Evolutionary conservation across 64 coral and sea anemone genomes (phyloP).

Genomic region (Stylophora pistillata): DNA sequence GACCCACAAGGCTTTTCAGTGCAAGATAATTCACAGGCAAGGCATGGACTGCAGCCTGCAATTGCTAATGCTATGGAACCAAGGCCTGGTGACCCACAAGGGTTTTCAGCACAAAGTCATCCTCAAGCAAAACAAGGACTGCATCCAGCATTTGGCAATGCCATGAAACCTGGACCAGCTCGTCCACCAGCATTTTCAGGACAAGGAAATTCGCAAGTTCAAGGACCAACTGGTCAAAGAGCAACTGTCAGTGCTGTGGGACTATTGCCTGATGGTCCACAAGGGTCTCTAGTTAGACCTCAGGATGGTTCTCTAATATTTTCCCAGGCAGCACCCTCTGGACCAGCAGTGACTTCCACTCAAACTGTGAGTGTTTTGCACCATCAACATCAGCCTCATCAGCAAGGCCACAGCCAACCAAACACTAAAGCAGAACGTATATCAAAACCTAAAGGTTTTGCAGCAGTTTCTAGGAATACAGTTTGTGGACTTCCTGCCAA

Average conservation of each 20-base stretch:
- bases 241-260: too few relatives aligned
- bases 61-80: not conserved
- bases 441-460: slow-evolving; percentile 1
- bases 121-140: not conserved
- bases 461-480: not conserved
- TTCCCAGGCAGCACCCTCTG: not conserved
- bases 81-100: not conserved
- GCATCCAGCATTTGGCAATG: too few relatives aligned
- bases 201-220: too few relatives aligned
- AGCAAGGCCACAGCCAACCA: not conserved
- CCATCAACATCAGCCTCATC: not conserved
- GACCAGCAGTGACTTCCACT: not conserved
- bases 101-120: not conserved
- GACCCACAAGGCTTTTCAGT: not conserved
- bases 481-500: not conserved
- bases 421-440: not conserved
- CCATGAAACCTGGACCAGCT: too few relatives aligned
- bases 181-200: too few relatives aligned
- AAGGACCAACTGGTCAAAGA: too few relatives aligned
- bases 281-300: not conserved
- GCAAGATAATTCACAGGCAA: not conserved
- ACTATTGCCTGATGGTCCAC: not conserved
- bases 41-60: not conserved
- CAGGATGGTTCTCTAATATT: not conserved
- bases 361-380: not conserved